Evolutionary conservation across 1,140 invertebrate genomes (phyloP).

Genomic region (Diorhabda elongata): DNA sequence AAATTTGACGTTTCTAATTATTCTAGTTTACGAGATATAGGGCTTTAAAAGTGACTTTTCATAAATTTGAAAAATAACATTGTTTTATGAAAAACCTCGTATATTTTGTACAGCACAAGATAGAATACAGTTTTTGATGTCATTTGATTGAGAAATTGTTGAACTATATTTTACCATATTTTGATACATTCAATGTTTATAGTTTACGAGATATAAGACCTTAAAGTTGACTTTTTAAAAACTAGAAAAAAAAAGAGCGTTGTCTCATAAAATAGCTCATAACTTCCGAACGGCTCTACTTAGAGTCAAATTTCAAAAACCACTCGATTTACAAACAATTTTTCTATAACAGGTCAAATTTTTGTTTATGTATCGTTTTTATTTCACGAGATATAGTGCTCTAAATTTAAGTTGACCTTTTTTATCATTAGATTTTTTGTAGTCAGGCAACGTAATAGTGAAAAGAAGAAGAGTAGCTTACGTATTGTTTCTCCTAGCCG

Average conservation of each 20-base stretch:
- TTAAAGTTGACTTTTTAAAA: no score
- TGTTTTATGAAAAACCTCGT: no score
- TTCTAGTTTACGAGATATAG: no score
- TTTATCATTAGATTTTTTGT: constrained; percentile 35
- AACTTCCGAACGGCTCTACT: neutral
- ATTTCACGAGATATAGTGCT: neutral
- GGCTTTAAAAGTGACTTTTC: no score
- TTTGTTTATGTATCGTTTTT: neutral
- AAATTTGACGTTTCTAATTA: no score
- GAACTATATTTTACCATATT: no score
- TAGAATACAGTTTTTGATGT: no score
- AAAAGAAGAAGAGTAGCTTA: constrained; percentile 67
- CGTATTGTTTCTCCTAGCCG: constrained; percentile 67
- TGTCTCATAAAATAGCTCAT: neutral
- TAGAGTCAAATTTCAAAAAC: neutral
- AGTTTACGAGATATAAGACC: no score
- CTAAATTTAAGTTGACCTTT: neutral
- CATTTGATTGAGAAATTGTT: no score
- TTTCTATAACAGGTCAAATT: neutral
- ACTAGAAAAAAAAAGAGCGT: neutral
- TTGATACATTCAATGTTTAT: no score
- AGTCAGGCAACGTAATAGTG: constrained; percentile 60
- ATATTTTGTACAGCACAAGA: no score
- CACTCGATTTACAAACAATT: neutral
- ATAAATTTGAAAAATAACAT: no score